Percentiles rank a stretch among this genome's conserved stretches.
Conservation (phyloP, 2,888 invertebrate species). For the Diloba caeruleocephala region DNA sequence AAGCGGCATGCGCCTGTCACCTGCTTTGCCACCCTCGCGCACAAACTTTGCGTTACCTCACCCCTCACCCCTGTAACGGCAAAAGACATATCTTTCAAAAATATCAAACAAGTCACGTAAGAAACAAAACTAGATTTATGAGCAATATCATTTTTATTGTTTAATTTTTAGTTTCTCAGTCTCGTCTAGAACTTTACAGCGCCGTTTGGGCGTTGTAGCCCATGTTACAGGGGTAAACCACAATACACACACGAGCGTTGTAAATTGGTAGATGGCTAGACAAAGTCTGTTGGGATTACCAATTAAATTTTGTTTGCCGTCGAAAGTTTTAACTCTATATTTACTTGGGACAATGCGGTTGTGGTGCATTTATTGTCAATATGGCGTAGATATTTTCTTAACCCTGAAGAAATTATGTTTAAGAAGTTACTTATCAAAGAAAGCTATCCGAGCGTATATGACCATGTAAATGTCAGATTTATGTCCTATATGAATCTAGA, state of each 20-base stretch:
- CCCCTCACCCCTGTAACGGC: no score
- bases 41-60: no score
- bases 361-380: conserved; percentile 4
- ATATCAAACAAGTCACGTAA: neutral
- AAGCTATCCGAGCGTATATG: no score
- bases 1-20: no score
- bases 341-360: conserved; percentile 6
- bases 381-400: conserved; percentile 1
- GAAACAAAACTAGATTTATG: conserved; percentile 22
- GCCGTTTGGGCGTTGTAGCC: no score
- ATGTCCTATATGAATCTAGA: no score
- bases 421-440: no score
- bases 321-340: conserved; percentile 17
- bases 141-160: conserved; percentile 18
- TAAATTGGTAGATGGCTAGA: conserved; percentile 45
- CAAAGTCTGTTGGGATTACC: conserved; percentile 38
- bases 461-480: neutral
- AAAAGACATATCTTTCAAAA: no score
- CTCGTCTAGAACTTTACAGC: conserved; percentile 32
- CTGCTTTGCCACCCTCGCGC: no score
- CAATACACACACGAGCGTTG: conserved; percentile 26
- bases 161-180: conserved; percentile 37
- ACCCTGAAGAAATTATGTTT: neutral
- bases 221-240: conserved; percentile 18
- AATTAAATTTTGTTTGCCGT: conserved; percentile 44